phyloP scores from a whole-genome alignment of 2,888 invertebrate species.

The Thecocarcelia acutangulata region DNA sequence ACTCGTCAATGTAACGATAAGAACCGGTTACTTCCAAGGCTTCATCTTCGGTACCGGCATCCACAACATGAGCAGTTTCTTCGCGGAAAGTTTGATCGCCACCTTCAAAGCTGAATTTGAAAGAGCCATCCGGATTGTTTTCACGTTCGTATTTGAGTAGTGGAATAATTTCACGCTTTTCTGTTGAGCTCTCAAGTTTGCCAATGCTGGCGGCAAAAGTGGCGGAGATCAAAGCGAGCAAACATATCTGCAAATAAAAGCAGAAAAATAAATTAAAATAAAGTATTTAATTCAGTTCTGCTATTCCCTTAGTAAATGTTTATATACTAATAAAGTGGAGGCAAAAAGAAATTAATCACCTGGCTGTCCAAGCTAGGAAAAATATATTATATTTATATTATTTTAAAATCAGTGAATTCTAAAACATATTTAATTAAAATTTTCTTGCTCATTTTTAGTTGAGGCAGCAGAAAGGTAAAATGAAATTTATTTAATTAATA shows the following conservation, averaged over 20 bases:
- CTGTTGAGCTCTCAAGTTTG: constrained; percentile 69
- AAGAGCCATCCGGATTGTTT: constrained; percentile 77
- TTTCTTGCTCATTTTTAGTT: no score
- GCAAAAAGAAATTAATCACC: no score
- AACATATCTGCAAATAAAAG: constrained; percentile 70
- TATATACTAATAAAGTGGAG: no score
- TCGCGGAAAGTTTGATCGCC: constrained; percentile 76
- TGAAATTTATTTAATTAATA: no score
- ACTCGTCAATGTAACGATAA: constrained; percentile 79
- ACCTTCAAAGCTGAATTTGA: constrained; percentile 77
- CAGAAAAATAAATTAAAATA: constrained; percentile 1
- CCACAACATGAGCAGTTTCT: constrained; percentile 73
- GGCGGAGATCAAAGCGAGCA: constrained; percentile 73
- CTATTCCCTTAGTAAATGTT: no score
- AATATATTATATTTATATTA: no score
- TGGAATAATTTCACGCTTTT: constrained; percentile 73
- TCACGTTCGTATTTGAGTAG: constrained; percentile 74
- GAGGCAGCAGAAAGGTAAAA: no score
- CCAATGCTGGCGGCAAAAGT: constrained; percentile 73
- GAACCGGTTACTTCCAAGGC: constrained; percentile 77
- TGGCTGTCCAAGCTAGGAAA: no score
- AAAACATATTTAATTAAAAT: no score
- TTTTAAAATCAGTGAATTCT: no score
- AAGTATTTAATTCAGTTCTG: not conserved
- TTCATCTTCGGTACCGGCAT: constrained; percentile 78